A percentile compares a stretch with the other conserved stretches of the same genome.
Evolutionary conservation across 2,113 vertebrate species (phyloP).

Genomic region (Poeciliopsis turrubarensis): DNA sequence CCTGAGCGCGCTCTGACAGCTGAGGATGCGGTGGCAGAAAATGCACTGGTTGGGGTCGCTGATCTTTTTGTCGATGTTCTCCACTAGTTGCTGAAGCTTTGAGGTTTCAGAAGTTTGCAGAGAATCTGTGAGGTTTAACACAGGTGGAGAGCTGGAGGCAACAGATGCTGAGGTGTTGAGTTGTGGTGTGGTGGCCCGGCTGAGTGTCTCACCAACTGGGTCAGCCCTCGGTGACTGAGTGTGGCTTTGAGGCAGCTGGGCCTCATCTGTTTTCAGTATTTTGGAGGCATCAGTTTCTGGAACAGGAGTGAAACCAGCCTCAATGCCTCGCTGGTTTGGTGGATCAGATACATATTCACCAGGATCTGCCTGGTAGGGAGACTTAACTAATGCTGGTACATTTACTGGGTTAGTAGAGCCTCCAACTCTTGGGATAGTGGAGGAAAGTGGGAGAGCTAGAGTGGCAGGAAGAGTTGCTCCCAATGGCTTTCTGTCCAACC

Average conservation of each 20-base stretch:
- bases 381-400: constrained; percentile 86
- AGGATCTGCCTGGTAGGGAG: constrained; percentile 86
- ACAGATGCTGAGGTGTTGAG: constrained; percentile 69
- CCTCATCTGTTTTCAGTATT: constrained; percentile 81
- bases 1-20: constrained; percentile 96
- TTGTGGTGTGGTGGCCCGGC: constrained; percentile 66
- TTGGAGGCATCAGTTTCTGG: constrained; percentile 69
- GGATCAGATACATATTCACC: constrained; percentile 90
- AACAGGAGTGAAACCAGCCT: constrained; percentile 71
- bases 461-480: constrained; percentile 83
- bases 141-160: constrained; percentile 78
- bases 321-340: constrained; percentile 82
- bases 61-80: constrained; percentile 98
- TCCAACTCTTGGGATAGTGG: constrained; percentile 79
- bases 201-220: constrained; percentile 36
- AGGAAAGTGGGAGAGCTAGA: constrained; percentile 86
- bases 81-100: constrained; percentile 96
- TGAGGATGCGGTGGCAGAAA: constrained; percentile 95
- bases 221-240: constrained; percentile 67
- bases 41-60: constrained; percentile 93
- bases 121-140: constrained; percentile 85
- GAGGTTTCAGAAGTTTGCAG: constrained; percentile 98
- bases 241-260: constrained; percentile 77
- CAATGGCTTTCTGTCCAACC: constrained; percentile 94
- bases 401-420: constrained; percentile 86